Evolutionary conservation across 2,888 invertebrate species (phyloP), one percentile per base, ranked within the genome.

Genomic region (Rotaria magnacalcarata): DNA sequence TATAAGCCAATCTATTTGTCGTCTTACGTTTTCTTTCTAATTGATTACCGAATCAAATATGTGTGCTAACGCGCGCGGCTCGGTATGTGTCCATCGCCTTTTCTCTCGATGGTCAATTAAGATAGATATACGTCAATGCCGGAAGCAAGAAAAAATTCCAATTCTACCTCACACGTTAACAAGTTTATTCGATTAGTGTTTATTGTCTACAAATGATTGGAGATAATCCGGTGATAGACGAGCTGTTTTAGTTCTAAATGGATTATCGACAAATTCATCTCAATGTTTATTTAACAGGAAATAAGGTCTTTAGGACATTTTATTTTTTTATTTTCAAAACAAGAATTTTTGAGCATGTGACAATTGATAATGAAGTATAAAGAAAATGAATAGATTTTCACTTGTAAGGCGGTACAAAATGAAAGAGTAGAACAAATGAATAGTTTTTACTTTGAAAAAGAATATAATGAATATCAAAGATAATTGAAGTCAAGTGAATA

Each of bases 161-260:
- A 19, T 67, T 67, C 67, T 27, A 34, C 34, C 27, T 67, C 67
- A 67, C 67, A 67, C 67, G 34, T 67, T 34, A 67, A 67, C 67
- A 67, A 67, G 67, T 67, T 67, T 67, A 67, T 67, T 34, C 67
- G 67, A 67, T 67, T 67, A 67, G 67, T 67, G 67, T 67, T 67
- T 67, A 67, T 67, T 67, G 67, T 67, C 67, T 34, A 67, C 67
- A 67, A 27, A 67, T 67, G 67, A 67, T 67, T 67, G 67, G 67
- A 27, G 67, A 67, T 67, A 67, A 67, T 67, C 67, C 67, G 67
- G 7, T 67, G 67, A 67, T 34, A 34, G 34, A 67, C 34, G 67
- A 67, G 34, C 67, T 27, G 34, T 67, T 67, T 67, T 67, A 34
- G 67, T 19, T 3, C 27, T 67, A 67, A 67, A 67, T 67, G 67